These are phyloP conservation scores for Monodelphis domestica DNA, from an alignment of 2,797 vertebrate species.

Conservation along the genomic window DNA sequence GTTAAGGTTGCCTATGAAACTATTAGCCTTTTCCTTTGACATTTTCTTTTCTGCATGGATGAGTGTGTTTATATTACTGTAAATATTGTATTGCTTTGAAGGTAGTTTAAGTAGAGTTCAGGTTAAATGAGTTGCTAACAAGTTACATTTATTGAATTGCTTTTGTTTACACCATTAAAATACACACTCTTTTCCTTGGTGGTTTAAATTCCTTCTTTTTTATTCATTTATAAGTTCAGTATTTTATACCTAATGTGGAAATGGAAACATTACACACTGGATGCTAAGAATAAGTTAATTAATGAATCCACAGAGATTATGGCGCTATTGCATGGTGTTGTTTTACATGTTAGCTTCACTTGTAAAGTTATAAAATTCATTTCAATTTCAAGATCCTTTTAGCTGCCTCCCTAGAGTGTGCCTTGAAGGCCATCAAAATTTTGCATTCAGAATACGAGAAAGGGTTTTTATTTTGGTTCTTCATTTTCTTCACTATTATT, in stretches of 20 bases:
- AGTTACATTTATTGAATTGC: conserved; percentile 66
- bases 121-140: conserved; percentile 77
- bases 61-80: conserved; percentile 67
- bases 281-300: conserved; percentile 50
- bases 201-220: conserved; percentile 67
- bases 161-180: conserved; percentile 70
- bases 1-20: conserved; percentile 77
- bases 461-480: background rate
- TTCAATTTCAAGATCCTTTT: conserved; percentile 18
- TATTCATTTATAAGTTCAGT: conserved; percentile 33
- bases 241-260: conserved; percentile 44
- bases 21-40: conserved; percentile 81
- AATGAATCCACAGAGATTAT: conserved; percentile 44
- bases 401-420: background rate
- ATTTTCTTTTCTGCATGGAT: conserved; percentile 81
- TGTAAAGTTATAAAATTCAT: background rate
- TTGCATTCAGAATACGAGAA: background rate
- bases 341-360: conserved; percentile 32
- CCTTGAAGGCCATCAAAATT: background rate
- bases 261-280: conserved; percentile 52
- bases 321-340: background rate
- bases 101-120: conserved; percentile 64
- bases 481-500: background rate
- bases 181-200: conserved; percentile 60
- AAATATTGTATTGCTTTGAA: conserved; percentile 75